Base-by-base conservation (phyloP, 2,113 vertebrate genomes). In the Neopipo cinnamomea region DNA sequence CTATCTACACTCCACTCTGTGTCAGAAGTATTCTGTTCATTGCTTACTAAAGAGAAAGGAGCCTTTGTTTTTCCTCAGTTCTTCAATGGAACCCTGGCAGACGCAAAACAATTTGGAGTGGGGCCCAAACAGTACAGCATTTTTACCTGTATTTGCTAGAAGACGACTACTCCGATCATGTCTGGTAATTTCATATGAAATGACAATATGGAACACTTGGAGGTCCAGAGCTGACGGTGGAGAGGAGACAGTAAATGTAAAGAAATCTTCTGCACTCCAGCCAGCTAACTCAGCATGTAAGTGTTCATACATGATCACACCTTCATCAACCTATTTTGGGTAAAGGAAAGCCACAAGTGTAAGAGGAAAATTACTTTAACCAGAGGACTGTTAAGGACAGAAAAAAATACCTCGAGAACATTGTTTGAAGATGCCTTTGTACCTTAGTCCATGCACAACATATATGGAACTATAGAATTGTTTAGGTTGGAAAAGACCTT, bases 121-220 rank as follows among this genome's bases (percentile, higher is more conserved):
- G 25, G 85, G 49, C 9, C 35, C 25, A 79, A 87, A 87, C 1
- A 15, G 4, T 13, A 59, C 20, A 74, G 37, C 22, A 20, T 44
- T 53, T 90, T 97, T 98, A 99, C 99, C 99, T 98, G 98, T 98
- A 95, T 99, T 99, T 96, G 98, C 98, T 49, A 99, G 95, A 91
- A 99, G 98, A 68, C 33, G 67, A 67, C 98, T 98, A 61, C 95
- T 98, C 77, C 12, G 87, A 91, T 98, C 97, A 55, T 98, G 97
- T 46, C 98, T 97, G 20, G 85, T 91, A 81, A 98, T 97, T 92
- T 99, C 99, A 89, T 99, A 99, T 4, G 99, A 99, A 97, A 99
- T 98, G 47, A 97, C 97, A 74, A 99, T 96, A 80, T 39, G 96
- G 79, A 99, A 99, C 46, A 97, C 97, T 79, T 98, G 98, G 18